phyloP scores from a whole-genome alignment of 2,888 invertebrate species.

The Rotaria magnacalcarata region DNA sequence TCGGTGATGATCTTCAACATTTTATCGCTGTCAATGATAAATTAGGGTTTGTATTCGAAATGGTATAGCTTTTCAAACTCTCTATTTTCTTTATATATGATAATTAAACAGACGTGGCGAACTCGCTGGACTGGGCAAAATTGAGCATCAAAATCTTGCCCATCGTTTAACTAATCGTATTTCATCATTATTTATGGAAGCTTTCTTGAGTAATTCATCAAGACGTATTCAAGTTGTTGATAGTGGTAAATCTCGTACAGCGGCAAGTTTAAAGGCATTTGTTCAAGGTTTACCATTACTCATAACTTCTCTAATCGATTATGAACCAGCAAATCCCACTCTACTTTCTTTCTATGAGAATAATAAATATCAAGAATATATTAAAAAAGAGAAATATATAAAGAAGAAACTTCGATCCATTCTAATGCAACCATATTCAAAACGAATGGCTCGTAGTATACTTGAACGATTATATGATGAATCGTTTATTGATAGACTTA shows the following conservation, averaged over 20 bases:
- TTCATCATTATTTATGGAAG: background rate
- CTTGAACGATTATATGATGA: background rate
- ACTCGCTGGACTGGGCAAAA: background rate
- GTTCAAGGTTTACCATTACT: background rate
- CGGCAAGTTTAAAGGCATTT: background rate
- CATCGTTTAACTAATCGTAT: background rate
- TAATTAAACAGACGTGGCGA: background rate
- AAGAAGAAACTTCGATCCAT: background rate
- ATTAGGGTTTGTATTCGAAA: background rate
- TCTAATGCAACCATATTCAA: background rate
- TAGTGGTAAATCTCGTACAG: background rate
- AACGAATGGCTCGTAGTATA: background rate
- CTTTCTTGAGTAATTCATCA: background rate
- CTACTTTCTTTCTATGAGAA: background rate
- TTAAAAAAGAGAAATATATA: background rate
- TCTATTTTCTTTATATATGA: background rate
- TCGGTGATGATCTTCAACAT: background rate
- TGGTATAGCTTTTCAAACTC: background rate
- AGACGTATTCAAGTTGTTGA: background rate
- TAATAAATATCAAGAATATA: background rate
- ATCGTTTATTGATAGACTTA: background rate
- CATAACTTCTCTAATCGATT: background rate
- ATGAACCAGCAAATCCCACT: background rate
- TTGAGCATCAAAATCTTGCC: background rate
- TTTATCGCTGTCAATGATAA: background rate